Conservation (phyloP, 2,113 vertebrate genomes). For the Percina caprodes region DNA sequence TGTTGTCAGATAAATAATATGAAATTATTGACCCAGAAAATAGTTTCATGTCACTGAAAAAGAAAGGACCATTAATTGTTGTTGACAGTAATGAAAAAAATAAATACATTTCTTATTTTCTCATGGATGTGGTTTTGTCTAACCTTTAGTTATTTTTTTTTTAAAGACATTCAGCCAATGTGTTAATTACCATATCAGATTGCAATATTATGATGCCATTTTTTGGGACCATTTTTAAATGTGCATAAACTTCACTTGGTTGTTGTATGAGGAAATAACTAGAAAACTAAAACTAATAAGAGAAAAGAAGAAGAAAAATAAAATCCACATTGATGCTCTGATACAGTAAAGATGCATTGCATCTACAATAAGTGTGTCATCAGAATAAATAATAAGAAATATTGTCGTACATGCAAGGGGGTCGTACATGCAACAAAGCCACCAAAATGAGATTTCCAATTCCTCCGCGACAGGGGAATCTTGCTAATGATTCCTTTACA, state of each 20-base stretch:
- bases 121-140: neutral
- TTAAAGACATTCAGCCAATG: neutral
- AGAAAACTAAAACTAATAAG: neutral
- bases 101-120: neutral
- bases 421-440: neutral
- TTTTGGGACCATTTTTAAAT: neutral
- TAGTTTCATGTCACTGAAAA: neutral
- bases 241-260: neutral
- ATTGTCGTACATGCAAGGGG: neutral
- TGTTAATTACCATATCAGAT: neutral
- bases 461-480: neutral
- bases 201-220: neutral
- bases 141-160: neutral
- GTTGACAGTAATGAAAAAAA: neutral
- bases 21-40: neutral
- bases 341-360: neutral
- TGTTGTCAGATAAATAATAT: neutral
- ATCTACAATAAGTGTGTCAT: neutral
- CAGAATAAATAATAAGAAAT: neutral
- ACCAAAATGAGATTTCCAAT: constrained; percentile 5
- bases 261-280: neutral
- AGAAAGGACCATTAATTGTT: neutral
- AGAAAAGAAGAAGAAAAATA: too few species aligned
- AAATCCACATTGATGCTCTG: neutral
- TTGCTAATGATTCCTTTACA: constrained; percentile 37